phyloP scores from a whole-genome alignment of 2,113 vertebrate species.

The Alosa alosa region DNA sequence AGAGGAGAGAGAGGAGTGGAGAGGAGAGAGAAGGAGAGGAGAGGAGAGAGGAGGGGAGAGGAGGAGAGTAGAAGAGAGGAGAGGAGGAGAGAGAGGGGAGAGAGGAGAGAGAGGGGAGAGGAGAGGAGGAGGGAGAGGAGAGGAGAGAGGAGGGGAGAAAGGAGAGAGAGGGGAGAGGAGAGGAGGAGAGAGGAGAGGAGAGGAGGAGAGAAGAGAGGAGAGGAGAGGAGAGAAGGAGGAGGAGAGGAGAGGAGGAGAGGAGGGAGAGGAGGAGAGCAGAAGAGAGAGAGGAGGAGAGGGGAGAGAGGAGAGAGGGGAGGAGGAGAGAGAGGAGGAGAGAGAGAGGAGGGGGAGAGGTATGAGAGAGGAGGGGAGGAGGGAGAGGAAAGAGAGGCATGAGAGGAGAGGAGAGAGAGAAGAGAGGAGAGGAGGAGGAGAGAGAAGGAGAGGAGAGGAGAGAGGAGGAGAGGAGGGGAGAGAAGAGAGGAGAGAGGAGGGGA shows the following conservation, averaged over 20 bases:
- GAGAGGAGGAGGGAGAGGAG: neutral
- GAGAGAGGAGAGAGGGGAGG: neutral
- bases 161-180: neutral
- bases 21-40: too few relatives aligned
- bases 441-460: neutral
- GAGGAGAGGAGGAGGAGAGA: neutral
- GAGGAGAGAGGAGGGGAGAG: neutral
- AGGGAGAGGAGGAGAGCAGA: too few relatives aligned
- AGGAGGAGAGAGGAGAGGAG: neutral
- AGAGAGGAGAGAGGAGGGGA: too few relatives aligned
- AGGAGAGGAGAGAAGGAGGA: neutral
- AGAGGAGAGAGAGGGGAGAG: too few relatives aligned
- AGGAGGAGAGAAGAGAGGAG: neutral
- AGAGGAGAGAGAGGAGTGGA: too few relatives aligned
- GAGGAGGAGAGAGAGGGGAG: neutral
- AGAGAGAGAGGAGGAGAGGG: too few relatives aligned
- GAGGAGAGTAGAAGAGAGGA: neutral
- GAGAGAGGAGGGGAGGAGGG: neutral
- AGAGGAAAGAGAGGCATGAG: conserved; percentile 24
- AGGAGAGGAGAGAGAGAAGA: neutral
- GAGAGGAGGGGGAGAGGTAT: neutral
- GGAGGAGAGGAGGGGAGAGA: too few relatives aligned
- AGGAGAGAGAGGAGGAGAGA: neutral
- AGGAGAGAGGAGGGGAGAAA: too few relatives aligned
- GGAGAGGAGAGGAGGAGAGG: too few relatives aligned